Evolutionary conservation across 2,888 invertebrate species (phyloP).

Genomic region (Mimumesa dahlbomi): DNA sequence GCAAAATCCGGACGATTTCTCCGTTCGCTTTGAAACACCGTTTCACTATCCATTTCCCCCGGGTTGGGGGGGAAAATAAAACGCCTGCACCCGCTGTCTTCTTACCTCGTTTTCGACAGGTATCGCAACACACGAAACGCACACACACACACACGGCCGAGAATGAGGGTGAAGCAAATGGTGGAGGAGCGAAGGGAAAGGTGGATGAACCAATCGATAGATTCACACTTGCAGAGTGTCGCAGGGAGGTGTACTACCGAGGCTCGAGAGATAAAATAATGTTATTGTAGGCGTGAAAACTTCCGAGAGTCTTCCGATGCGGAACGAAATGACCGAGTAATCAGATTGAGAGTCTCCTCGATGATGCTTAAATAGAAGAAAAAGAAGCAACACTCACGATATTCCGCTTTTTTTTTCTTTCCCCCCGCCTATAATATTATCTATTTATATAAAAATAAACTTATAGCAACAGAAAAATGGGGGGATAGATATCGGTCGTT

Average conservation of each 20-base stretch:
- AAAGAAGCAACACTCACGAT: too few species aligned
- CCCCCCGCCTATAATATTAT: too few species aligned
- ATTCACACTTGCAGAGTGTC: background rate
- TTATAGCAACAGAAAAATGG: too few species aligned
- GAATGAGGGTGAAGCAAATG: slow-evolving; percentile 2
- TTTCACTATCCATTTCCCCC: slow-evolving; percentile 38
- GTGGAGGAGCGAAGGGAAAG: slow-evolving; percentile 9
- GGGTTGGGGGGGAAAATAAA: too few species aligned
- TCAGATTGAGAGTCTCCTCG: too few species aligned
- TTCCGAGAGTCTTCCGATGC: background rate
- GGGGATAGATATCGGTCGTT: too few species aligned
- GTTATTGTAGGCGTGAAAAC: background rate
- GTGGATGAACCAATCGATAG: background rate
- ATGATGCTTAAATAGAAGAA: too few species aligned
- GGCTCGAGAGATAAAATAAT: slow-evolving; percentile 8
- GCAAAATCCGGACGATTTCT: slow-evolving; percentile 3
- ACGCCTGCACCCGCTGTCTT: slow-evolving; percentile 55
- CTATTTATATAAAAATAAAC: too few species aligned
- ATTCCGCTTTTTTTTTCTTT: too few species aligned
- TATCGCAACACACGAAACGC: slow-evolving; percentile 23
- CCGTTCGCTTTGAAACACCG: slow-evolving; percentile 33
- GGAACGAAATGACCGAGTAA: background rate
- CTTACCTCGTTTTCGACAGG: slow-evolving; percentile 34
- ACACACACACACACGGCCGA: slow-evolving; percentile 12
- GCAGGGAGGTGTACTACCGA: background rate